phyloP scores from a whole-genome alignment of 2,113 vertebrate genomes.

The Gymnobelideus leadbeateri region DNA sequence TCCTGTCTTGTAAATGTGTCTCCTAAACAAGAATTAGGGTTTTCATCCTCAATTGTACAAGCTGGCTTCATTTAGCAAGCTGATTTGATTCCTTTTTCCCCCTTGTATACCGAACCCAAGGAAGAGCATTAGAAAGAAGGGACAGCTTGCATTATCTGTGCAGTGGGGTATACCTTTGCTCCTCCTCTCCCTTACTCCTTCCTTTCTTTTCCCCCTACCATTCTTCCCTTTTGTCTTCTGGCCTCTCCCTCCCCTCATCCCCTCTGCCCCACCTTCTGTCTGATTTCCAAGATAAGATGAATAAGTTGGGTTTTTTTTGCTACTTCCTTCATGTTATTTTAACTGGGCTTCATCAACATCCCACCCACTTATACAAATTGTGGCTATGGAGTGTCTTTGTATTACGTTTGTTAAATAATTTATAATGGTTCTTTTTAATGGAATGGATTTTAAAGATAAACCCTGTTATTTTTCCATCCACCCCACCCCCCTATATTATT shows the following conservation, averaged over 20 bases:
- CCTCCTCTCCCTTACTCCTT: not conserved
- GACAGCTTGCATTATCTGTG: not conserved
- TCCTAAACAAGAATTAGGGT: not conserved
- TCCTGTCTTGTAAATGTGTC: not conserved
- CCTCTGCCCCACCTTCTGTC: not conserved
- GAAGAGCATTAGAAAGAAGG: not conserved
- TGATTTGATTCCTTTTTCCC: not conserved
- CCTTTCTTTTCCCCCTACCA: no score
- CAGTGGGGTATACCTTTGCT: not conserved
- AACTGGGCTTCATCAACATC: slow-evolving; percentile 49
- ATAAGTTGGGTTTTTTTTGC: slow-evolving; percentile 37
- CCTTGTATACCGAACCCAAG: accelerated
- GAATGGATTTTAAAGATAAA: not conserved
- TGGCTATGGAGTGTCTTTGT: not conserved
- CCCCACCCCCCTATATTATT: not conserved
- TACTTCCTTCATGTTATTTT: slow-evolving; percentile 49
- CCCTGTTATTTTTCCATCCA: not conserved
- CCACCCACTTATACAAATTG: not conserved
- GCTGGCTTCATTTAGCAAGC: not conserved
- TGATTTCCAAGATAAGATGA: slow-evolving; percentile 39
- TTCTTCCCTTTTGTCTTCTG: not conserved
- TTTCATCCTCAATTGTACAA: not conserved
- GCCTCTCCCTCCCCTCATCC: not conserved
- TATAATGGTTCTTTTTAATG: not conserved
- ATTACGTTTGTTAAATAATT: not conserved